Evolutionary conservation across 2,888 invertebrate genomes (phyloP).

Genomic region (Proisotoma minuta): DNA sequence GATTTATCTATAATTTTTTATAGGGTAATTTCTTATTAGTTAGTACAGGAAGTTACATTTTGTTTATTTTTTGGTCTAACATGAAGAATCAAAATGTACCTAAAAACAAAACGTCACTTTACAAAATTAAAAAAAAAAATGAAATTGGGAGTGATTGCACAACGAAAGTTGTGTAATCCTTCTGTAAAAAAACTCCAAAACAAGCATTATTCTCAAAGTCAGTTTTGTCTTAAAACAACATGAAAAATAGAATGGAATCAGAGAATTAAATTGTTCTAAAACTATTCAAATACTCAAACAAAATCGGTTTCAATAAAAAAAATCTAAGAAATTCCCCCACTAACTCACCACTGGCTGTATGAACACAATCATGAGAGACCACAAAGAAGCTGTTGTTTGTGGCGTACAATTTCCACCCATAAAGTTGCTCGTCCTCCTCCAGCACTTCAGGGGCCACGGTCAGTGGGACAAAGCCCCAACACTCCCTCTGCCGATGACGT

Average conservation of each 20-base stretch:
- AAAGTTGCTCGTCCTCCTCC: conserved; percentile 37
- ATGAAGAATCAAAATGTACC: too few species aligned
- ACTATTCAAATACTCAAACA: too few species aligned
- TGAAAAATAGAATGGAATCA: too few species aligned
- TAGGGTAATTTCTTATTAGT: too few species aligned
- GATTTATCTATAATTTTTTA: conserved; percentile 8
- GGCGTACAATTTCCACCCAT: conserved; percentile 40
- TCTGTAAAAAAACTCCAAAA: neutral
- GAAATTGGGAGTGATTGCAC: too few species aligned
- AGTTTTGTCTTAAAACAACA: too few species aligned
- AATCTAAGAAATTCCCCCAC: too few species aligned
- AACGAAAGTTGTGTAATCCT: neutral
- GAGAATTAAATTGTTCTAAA: too few species aligned
- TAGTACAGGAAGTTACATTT: too few species aligned
- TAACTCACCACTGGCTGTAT: conserved; percentile 28
- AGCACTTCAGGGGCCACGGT: conserved; percentile 16
- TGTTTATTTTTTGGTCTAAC: too few species aligned
- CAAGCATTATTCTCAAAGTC: too few species aligned
- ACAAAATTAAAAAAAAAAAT: neutral
- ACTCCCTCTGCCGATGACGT: conserved; percentile 23
- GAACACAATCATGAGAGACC: conserved; percentile 31
- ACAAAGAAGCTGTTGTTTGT: conserved; percentile 33
- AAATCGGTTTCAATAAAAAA: too few species aligned
- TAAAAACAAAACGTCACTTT: neutral
- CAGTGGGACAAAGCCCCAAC: conserved; percentile 26